A percentile compares a stretch with the other conserved stretches of the same genome.
Conservation (phyloP, 2,797 vertebrate genomes). For the Dromococcyx pavoninus region DNA sequence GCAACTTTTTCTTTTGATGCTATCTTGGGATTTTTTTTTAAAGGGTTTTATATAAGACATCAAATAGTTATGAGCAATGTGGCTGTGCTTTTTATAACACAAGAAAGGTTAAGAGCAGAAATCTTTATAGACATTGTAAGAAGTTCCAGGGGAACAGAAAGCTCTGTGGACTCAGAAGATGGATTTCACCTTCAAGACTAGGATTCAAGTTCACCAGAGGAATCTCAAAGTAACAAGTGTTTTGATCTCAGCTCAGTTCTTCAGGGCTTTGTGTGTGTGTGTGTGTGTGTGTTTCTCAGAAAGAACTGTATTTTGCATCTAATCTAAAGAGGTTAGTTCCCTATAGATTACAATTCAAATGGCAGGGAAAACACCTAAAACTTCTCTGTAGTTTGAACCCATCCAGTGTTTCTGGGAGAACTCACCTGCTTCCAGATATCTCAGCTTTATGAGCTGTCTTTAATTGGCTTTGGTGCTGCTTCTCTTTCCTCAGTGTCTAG, state of each 20-base stretch:
- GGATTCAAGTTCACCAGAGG: constrained; percentile 65
- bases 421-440: background rate
- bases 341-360: constrained; percentile 4
- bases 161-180: constrained; percentile 67
- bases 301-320: constrained; percentile 43
- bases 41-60: constrained; percentile 78
- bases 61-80: constrained; percentile 77
- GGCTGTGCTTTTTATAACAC: constrained; percentile 77
- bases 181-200: constrained; percentile 76
- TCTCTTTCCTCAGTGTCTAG: background rate
- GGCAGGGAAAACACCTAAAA: background rate
- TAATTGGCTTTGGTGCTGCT: background rate
- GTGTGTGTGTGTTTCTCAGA: constrained; percentile 4
- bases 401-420: background rate
- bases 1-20: constrained; percentile 75
- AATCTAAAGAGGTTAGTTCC: constrained; percentile 59
- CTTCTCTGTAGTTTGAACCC: background rate
- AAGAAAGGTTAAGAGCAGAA: constrained; percentile 79
- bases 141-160: constrained; percentile 73
- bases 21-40: constrained; percentile 73
- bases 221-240: constrained; percentile 58
- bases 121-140: constrained; percentile 77
- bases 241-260: constrained; percentile 47
- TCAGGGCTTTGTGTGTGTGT: background rate
- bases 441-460: background rate